These are phyloP conservation scores for Nymphalis urticae DNA, from an alignment of 2,888 invertebrate genomes.

Conservation along the genomic window DNA sequence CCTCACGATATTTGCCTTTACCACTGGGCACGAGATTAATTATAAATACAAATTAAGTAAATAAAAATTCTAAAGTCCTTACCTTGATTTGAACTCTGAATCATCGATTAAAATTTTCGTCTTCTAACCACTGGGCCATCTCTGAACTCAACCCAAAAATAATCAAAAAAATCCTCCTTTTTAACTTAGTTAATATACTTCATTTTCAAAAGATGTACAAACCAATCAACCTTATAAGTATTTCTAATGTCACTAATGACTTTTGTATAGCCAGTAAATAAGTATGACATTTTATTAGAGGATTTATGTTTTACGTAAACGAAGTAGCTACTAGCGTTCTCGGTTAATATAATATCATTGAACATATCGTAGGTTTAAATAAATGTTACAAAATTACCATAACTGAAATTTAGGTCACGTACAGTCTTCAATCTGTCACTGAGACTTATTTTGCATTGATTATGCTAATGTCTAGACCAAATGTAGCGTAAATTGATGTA, in stretches of 20 bases:
- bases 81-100: too few relatives aligned
- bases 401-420: conserved; percentile 5
- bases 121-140: too few relatives aligned
- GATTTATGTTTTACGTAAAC: conserved; percentile 11
- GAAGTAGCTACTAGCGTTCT: conserved; percentile 2
- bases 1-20: too few relatives aligned
- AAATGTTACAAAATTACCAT: conserved; percentile 24
- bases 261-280: conserved; percentile 16
- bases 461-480: conserved; percentile 33
- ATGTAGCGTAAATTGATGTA: conserved; percentile 14
- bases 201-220: neutral
- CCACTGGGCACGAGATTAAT: too few relatives aligned
- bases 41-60: too few relatives aligned
- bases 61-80: too few relatives aligned
- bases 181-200: neutral
- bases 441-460: conserved; percentile 20
- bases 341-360: conserved; percentile 1
- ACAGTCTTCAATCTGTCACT: conserved; percentile 14
- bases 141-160: too few relatives aligned
- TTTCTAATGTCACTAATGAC: conserved; percentile 14
- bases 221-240: conserved; percentile 12
- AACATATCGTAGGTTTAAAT: conserved; percentile 15
- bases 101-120: too few relatives aligned
- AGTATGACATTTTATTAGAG: conserved; percentile 1
- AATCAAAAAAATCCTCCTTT: too few relatives aligned